Evolutionary conservation across 2,113 vertebrate species (phyloP).

Genomic region (Ceyx melanurus): DNA sequence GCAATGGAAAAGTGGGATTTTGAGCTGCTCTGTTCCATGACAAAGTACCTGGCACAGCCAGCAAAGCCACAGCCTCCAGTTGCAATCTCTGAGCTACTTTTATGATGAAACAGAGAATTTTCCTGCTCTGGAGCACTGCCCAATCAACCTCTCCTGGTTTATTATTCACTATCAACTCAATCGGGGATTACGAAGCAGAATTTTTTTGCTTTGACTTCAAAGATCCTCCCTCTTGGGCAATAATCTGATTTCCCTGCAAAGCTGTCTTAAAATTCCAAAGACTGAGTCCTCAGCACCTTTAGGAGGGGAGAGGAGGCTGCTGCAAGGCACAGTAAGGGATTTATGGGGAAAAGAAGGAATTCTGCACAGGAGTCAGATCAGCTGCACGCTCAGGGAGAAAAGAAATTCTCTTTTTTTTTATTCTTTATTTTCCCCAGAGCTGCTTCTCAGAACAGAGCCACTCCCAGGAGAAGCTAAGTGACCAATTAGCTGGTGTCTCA

Average conservation of each 20-base stretch:
- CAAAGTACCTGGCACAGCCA: neutral
- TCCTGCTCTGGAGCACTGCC: neutral
- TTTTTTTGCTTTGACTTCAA: neutral
- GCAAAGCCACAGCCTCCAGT: neutral
- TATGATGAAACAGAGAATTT: neutral
- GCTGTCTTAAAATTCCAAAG: conserved; percentile 16
- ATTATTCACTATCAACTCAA: neutral
- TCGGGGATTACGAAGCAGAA: neutral
- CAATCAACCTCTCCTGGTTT: neutral
- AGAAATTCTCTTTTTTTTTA: neutral
- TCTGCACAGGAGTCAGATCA: neutral
- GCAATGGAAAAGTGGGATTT: neutral
- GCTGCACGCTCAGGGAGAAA: neutral
- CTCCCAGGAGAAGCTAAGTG: neutral
- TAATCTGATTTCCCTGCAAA: conserved; percentile 29
- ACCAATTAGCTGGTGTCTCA: neutral
- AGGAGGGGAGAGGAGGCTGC: neutral
- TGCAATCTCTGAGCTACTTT: neutral
- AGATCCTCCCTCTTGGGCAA: neutral
- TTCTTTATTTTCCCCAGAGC: neutral
- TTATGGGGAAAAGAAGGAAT: neutral
- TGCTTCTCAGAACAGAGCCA: neutral
- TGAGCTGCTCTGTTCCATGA: neutral
- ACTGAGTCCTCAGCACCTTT: neutral
- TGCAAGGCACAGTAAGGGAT: neutral